phyloP scores from a whole-genome alignment of 2,113 vertebrate species.

The Vulpes ferrilata region DNA sequence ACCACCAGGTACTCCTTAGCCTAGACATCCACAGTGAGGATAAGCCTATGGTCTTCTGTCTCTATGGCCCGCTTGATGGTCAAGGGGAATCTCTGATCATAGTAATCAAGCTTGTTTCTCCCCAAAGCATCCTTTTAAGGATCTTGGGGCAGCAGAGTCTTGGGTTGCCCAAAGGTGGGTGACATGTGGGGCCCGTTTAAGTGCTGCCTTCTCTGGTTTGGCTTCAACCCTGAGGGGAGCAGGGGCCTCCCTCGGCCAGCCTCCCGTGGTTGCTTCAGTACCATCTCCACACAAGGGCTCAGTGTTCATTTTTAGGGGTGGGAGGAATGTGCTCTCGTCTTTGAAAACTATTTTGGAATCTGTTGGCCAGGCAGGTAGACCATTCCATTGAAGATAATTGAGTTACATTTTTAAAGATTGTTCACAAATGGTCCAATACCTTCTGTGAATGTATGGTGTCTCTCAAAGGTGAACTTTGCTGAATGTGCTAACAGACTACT shows the following conservation, averaged over 20 bases:
- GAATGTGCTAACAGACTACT: background rate
- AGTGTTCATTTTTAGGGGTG: background rate
- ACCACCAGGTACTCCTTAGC: too few relatives aligned
- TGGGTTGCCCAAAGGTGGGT: rapidly evolving
- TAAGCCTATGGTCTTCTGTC: background rate
- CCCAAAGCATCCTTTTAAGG: background rate
- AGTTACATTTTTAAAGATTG: background rate
- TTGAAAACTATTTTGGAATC: background rate
- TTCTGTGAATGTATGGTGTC: background rate
- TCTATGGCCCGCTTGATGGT: background rate
- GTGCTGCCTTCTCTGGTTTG: background rate
- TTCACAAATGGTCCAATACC: background rate
- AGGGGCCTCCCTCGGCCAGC: background rate
- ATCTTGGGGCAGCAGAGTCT: background rate
- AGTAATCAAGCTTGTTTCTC: background rate
- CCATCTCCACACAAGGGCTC: background rate
- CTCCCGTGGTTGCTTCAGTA: background rate
- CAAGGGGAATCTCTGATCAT: background rate
- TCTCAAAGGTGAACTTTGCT: background rate
- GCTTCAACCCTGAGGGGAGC: background rate
- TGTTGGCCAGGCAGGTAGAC: background rate
- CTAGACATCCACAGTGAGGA: background rate
- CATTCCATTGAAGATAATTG: background rate
- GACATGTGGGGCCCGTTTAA: background rate
- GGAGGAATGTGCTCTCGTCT: background rate